Conservation (phyloP, 2,888 invertebrate species). For the Dione vanillae region DNA sequence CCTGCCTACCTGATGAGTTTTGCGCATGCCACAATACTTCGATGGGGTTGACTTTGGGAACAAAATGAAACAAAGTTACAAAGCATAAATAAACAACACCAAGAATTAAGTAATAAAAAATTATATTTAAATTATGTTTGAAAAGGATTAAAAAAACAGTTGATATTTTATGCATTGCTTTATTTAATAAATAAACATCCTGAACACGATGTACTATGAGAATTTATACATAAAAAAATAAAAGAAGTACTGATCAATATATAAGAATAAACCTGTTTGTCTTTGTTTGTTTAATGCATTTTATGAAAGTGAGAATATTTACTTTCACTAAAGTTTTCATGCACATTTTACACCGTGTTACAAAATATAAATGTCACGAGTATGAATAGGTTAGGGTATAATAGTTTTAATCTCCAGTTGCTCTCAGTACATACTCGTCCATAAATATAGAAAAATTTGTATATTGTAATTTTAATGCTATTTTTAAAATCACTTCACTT, state of each 20-base stretch:
- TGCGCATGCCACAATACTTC: slow-evolving; percentile 64
- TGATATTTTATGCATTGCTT: no score
- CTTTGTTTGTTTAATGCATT: slow-evolving; percentile 12
- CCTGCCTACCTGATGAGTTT: slow-evolving; percentile 69
- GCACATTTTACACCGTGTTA: slow-evolving; percentile 17
- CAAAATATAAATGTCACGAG: slow-evolving; percentile 29
- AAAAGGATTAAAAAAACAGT: neutral
- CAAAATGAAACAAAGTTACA: neutral
- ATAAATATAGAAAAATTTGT: no score
- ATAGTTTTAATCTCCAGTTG: slow-evolving; percentile 31
- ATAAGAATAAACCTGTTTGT: neutral
- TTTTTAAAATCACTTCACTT: slow-evolving; percentile 10
- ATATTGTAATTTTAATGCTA: slow-evolving; percentile 22
- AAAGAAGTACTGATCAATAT: neutral
- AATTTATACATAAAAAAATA: no score
- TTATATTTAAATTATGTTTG: neutral
- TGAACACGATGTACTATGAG: no score
- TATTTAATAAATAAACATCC: no score
- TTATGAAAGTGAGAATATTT: slow-evolving; percentile 25
- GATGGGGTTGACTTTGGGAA: slow-evolving; percentile 16
- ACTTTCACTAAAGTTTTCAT: slow-evolving; percentile 27
- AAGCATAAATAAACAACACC: neutral
- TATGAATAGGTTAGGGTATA: slow-evolving; percentile 22
- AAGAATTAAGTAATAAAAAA: neutral
- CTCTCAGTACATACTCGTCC: neutral